Percentiles rank a stretch among this genome's conserved stretches.
Conservation (phyloP, 2,888 invertebrate genomes). For the Rotaria socialis region DNA sequence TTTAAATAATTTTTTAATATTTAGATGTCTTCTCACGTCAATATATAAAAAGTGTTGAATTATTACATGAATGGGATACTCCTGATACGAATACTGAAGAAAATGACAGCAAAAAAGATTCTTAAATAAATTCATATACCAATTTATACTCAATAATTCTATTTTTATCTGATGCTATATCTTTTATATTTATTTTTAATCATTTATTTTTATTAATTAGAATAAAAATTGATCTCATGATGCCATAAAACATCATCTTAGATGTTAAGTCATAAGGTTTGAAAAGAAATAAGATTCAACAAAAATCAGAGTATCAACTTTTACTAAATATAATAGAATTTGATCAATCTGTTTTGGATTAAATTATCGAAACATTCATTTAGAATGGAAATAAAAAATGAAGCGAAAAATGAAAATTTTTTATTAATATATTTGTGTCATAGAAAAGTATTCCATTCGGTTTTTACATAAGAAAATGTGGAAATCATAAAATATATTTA, state of each 20-base stretch:
- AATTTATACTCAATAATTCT: background rate
- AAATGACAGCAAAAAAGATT: background rate
- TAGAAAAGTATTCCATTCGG: too few relatives aligned
- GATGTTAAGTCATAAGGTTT: too few relatives aligned
- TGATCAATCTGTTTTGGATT: too few relatives aligned
- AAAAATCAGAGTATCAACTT: too few relatives aligned
- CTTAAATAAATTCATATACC: background rate
- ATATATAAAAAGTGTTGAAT: conserved; percentile 28
- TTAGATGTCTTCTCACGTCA: conserved; percentile 14
- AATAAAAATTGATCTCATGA: background rate
- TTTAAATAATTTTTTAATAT: background rate
- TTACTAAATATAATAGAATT: too few relatives aligned
- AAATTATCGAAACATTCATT: too few relatives aligned
- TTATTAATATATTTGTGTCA: too few relatives aligned
- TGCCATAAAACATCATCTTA: background rate
- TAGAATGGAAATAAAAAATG: too few relatives aligned
- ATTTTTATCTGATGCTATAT: background rate
- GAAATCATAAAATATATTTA: too few relatives aligned
- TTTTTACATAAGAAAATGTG: too few relatives aligned
- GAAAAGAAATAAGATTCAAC: too few relatives aligned
- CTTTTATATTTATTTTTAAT: background rate
- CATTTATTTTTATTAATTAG: background rate
- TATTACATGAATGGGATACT: background rate
- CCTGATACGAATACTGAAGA: background rate
- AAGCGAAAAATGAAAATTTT: too few relatives aligned